These are phyloP conservation scores for Origma solitaria DNA, from an alignment of 2,113 vertebrate species.

Conservation along the genomic window DNA sequence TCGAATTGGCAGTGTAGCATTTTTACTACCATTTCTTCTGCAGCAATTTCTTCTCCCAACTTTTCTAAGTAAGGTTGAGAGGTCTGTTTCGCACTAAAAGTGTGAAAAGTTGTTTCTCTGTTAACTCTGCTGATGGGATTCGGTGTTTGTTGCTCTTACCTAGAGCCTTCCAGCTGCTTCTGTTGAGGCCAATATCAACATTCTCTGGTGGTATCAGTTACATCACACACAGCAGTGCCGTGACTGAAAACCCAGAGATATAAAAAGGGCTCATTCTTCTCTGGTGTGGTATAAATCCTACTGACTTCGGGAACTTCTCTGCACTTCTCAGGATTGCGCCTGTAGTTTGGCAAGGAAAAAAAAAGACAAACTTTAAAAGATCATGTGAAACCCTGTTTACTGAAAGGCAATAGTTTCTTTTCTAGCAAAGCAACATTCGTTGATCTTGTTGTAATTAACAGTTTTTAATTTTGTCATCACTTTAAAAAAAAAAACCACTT, in stretches of 20 bases:
- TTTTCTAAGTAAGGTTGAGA: not conserved
- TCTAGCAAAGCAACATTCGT: not conserved
- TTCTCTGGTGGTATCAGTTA: not conserved
- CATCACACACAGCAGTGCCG: rapidly evolving
- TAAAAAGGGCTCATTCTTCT: not conserved
- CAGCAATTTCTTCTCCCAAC: not conserved
- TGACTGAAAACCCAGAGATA: not conserved
- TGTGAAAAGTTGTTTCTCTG: not conserved
- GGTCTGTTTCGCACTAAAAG: not conserved
- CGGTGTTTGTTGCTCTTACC: not conserved
- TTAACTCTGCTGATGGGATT: not conserved
- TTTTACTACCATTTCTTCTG: not conserved
- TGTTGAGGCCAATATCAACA: not conserved
- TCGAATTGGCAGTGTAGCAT: not conserved
- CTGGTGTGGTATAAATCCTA: not conserved
- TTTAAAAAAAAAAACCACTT: not conserved
- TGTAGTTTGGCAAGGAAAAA: not conserved
- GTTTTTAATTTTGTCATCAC: not conserved
- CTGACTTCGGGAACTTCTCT: not conserved
- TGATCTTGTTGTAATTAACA: not conserved
- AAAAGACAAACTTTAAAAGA: not conserved
- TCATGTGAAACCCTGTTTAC: not conserved
- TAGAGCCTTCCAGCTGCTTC: not conserved
- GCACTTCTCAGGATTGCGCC: constrained; percentile 10
- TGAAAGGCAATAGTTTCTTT: constrained; percentile 17